phyloP scores from a whole-genome alignment of 1,140 invertebrate species.

The Heliconius hewitsoni region DNA sequence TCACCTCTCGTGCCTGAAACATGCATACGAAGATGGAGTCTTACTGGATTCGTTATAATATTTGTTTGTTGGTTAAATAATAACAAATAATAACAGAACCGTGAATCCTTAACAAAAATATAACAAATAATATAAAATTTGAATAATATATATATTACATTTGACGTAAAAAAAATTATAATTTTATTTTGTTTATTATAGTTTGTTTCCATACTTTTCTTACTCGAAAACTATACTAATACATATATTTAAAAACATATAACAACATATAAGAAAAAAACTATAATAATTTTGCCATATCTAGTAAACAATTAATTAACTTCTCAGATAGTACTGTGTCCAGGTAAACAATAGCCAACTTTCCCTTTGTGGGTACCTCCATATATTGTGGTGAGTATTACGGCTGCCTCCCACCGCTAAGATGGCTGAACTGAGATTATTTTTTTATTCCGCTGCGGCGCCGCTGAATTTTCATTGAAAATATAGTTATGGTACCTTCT shows the following conservation, averaged over 20 bases:
- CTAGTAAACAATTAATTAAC: conserved; percentile 40
- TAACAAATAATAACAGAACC: too few species aligned
- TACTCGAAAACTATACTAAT: too few species aligned
- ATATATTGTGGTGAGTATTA: conserved; percentile 35
- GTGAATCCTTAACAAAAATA: too few species aligned
- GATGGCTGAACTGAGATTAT: conserved; percentile 25
- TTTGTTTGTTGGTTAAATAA: background rate
- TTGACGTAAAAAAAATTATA: too few species aligned
- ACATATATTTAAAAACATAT: background rate
- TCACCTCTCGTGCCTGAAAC: conserved; percentile 61
- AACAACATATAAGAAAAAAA: too few species aligned
- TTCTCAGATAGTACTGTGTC: conserved; percentile 38
- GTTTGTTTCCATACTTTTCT: too few species aligned
- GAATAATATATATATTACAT: too few species aligned
- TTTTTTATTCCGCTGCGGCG: background rate
- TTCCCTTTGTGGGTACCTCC: conserved; percentile 54
- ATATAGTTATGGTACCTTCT: background rate
- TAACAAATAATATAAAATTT: too few species aligned
- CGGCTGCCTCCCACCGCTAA: conserved; percentile 17
- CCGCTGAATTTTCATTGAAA: background rate
- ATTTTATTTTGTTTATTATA: too few species aligned
- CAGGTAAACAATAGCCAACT: conserved; percentile 66
- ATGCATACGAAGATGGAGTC: conserved; percentile 42
- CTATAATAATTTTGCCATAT: conserved; percentile 13
- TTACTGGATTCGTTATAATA: conserved; percentile 32